These are phyloP conservation scores for Bos indicus DNA, from an alignment of 2,113 vertebrate species.

Conservation along the genomic window DNA sequence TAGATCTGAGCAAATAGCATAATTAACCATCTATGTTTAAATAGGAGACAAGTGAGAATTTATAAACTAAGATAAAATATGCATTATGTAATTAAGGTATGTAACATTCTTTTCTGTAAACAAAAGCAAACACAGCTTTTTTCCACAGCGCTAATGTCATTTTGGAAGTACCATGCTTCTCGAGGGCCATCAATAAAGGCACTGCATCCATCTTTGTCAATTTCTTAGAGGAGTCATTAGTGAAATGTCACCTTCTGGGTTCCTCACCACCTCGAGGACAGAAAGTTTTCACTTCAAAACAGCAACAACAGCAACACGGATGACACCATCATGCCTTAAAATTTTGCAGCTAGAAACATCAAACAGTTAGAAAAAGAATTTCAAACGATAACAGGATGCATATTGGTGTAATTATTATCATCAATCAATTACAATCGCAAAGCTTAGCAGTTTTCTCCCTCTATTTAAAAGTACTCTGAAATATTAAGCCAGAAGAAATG, in stretches of 20 bases:
- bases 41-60: conserved; percentile 31
- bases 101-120: conserved; percentile 41
- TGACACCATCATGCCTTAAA: neutral
- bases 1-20: conserved; percentile 31
- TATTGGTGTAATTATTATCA: neutral
- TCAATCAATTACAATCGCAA: neutral
- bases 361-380: neutral
- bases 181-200: conserved; percentile 66
- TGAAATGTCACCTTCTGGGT: conserved; percentile 82
- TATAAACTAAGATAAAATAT: conserved; percentile 53
- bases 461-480: neutral
- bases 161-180: conserved; percentile 67
- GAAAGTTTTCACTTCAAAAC: conserved; percentile 63
- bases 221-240: conserved; percentile 77
- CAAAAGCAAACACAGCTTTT: conserved; percentile 37
- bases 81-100: neutral
- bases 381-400: neutral
- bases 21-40: conserved; percentile 51
- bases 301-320: conserved; percentile 8
- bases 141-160: conserved; percentile 62
- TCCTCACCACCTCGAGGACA: conserved; percentile 61
- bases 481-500: neutral
- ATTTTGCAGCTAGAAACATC: neutral
- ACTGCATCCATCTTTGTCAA: conserved; percentile 80
- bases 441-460: neutral